Evolutionary conservation across 2,113 vertebrate genomes (phyloP).

Genomic region (Lota lota): DNA sequence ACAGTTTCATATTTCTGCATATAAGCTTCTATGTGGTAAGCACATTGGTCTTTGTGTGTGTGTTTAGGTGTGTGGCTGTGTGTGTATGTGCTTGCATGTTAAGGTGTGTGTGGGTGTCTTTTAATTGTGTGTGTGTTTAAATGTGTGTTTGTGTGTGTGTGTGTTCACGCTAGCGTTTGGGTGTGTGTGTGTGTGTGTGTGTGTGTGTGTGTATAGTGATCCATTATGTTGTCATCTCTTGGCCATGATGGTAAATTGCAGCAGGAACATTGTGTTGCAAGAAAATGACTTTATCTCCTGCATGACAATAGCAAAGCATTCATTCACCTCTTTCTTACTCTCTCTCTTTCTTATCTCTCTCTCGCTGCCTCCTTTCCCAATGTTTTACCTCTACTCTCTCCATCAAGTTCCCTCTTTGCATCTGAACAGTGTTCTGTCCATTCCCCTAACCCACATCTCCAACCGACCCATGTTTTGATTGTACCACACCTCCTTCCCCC

Average conservation of each 20-base stretch:
- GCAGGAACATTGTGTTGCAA: constrained; percentile 47
- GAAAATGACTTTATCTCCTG: constrained; percentile 59
- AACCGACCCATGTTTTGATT: neutral
- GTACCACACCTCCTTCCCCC: constrained; percentile 1
- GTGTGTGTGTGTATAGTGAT: constrained; percentile 26
- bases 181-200: constrained; percentile 16
- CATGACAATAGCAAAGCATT: constrained; percentile 36
- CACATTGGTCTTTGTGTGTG: neutral
- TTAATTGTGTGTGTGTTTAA: neutral
- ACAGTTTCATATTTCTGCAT: too few relatives aligned
- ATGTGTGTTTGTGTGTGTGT: constrained; percentile 21
- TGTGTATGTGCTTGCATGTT: neutral
- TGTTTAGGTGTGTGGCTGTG: neutral
- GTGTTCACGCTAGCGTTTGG: constrained; percentile 18
- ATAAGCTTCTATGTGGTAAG: neutral
- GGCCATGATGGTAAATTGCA: constrained; percentile 57
- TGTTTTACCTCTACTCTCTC: constrained; percentile 17
- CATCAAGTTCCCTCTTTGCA: constrained; percentile 1
- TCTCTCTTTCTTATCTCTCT: constrained; percentile 18
- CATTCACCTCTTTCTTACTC: constrained; percentile 39
- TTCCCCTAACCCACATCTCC: neutral
- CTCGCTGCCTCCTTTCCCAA: constrained; percentile 23
- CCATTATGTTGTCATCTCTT: constrained; percentile 58
- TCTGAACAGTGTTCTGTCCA: constrained; percentile 11
- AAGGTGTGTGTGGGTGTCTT: neutral